Evolutionary conservation across 2,113 vertebrate genomes (phyloP).

Genomic region (Ptilonorhynchus violaceus): DNA sequence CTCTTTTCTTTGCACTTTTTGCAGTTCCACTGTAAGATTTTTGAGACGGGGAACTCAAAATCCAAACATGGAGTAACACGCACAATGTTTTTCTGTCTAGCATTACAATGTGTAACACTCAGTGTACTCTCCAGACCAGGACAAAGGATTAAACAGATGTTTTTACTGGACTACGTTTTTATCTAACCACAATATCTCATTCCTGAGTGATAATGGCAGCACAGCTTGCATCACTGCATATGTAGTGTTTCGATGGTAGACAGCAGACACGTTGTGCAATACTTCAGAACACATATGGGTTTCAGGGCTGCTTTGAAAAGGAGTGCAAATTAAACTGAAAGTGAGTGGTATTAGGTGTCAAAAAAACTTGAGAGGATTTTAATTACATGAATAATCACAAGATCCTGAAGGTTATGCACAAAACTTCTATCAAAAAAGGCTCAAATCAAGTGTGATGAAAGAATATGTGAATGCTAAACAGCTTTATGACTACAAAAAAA

Average conservation of each 20-base stretch:
- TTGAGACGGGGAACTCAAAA: background rate
- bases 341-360: background rate
- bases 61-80: fast-evolving
- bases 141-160: background rate
- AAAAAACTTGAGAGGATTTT: constrained; percentile 21
- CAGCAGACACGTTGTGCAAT: background rate
- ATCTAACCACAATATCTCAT: background rate
- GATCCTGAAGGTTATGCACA: background rate
- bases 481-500: background rate
- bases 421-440: background rate
- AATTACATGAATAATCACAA: background rate
- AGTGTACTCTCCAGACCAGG: background rate
- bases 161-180: background rate
- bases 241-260: fast-evolving
- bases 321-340: constrained; percentile 22
- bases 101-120: background rate
- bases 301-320: background rate
- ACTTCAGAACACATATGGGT: background rate
- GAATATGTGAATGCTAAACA: background rate
- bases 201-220: background rate
- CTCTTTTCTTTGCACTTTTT: background rate
- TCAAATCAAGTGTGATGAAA: background rate
- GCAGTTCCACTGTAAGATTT: background rate
- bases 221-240: background rate
- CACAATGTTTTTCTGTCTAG: background rate